Evolutionary conservation across 2,113 vertebrate genomes (phyloP), one percentile per base, ranked within the genome.

Genomic region (Myodes glareolus): DNA sequence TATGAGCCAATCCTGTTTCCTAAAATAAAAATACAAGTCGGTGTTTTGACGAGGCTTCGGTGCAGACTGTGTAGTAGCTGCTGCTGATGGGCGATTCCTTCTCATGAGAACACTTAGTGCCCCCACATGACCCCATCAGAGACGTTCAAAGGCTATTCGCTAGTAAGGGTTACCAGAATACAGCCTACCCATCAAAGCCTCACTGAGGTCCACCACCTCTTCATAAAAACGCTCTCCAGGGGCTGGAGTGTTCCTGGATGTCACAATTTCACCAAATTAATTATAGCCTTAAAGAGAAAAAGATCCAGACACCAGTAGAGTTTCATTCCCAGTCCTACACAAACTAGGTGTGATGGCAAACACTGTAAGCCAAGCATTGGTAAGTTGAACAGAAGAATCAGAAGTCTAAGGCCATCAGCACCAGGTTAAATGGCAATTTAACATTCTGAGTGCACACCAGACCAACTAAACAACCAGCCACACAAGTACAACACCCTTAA

Each of bases 221-320:
- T 85, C 29, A n/a, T 61, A 17, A 84, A 90, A 33, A 55, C 19
- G 4, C 17, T 13, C 29, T 17, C 23, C 65, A 92, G 55, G 33
- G 45, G 86, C 4, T 31, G 55, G 12, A 27, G 55, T 67, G n/a
- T 76, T 77, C 58, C 36, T n/a, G 29, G 67, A 16, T 70, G 9
- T 61, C 36, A 88, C 2, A 58, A 25, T n/a, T 91, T 61, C 91
- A 88, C 61, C 39, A 96, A 93, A 93, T 90, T 81, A 42, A 92
- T 77, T 90, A 77, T 58, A 73, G 39, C 19, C 55, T 91, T 39
- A 91, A 93, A n/a, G 42, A 90, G 75, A 61, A 52, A n/a, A 52
- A 17, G 23, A 55, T 52, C 50, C 36, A 3, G 55, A 16, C 9
- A n/a, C 8, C 17, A 23, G 23, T 29, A 52, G 10, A 16, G 12